Percentiles rank a stretch among this genome's conserved stretches.
phyloP scores from a whole-genome alignment of 2,888 invertebrate species.

The Rosalia funebris region DNA sequence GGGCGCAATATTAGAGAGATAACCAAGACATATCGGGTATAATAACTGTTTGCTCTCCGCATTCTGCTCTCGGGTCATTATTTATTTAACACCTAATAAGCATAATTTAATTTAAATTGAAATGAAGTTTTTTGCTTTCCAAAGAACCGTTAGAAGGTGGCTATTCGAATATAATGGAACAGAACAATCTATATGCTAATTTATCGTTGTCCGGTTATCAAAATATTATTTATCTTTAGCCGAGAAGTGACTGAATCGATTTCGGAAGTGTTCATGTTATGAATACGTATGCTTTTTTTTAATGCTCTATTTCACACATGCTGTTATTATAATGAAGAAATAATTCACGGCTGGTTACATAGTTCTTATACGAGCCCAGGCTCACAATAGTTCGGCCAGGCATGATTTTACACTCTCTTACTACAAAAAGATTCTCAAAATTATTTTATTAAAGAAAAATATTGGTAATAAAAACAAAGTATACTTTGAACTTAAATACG shows the following conservation, averaged over 20 bases:
- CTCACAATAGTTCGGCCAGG: too few species aligned
- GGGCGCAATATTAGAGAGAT: constrained; percentile 24
- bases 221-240: neutral
- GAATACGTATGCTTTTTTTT: neutral
- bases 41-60: constrained; percentile 23
- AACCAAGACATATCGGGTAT: constrained; percentile 25
- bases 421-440: too few species aligned
- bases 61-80: constrained; percentile 9
- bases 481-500: too few species aligned
- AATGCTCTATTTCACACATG: too few species aligned
- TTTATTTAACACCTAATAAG: constrained; percentile 9
- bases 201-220: neutral
- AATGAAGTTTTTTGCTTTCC: constrained; percentile 4
- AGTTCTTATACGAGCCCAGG: too few species aligned
- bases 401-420: too few species aligned
- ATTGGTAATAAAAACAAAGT: too few species aligned
- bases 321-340: too few species aligned
- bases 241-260: neutral
- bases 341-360: too few species aligned
- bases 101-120: constrained; percentile 19
- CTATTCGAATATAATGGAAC: neutral
- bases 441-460: too few species aligned
- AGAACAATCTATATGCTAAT: constrained; percentile 5
- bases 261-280: neutral
- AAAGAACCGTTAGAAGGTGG: constrained; percentile 8